phyloP scores from a whole-genome alignment of 2,113 vertebrate species.

The Anolis carolinensis region DNA sequence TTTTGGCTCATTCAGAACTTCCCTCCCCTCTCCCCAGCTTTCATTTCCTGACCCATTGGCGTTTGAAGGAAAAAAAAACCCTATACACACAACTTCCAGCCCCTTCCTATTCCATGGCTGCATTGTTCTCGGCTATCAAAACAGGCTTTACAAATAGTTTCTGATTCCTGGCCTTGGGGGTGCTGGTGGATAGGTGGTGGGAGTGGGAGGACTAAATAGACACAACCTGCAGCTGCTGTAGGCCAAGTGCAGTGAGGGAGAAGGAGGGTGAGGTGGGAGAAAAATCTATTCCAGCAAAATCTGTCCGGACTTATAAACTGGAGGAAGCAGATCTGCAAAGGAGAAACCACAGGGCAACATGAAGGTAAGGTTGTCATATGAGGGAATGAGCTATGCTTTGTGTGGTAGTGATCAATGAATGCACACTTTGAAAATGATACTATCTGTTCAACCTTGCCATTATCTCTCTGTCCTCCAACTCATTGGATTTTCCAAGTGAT shows the following conservation, averaged over 20 bases:
- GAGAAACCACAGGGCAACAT: slow-evolving; percentile 7
- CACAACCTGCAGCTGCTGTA: slow-evolving; percentile 18
- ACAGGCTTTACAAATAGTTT: not conserved
- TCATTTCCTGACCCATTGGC: slow-evolving; percentile 28
- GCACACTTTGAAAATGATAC: not conserved
- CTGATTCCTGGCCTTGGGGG: slow-evolving; percentile 10
- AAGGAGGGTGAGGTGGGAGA: not conserved
- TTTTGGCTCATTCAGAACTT: slow-evolving; percentile 6
- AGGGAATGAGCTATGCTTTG: not conserved
- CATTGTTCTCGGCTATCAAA: slow-evolving; percentile 1
- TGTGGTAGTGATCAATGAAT: not conserved
- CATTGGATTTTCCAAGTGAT: not conserved
- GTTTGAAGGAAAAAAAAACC: not conserved
- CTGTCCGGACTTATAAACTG: not conserved
- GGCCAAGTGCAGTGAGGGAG: not conserved
- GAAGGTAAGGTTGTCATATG: slow-evolving; percentile 10
- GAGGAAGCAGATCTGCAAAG: not conserved
- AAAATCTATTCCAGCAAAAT: not conserved
- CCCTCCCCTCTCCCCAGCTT: slow-evolving; percentile 1
- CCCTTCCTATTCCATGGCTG: not conserved
- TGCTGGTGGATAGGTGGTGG: not conserved
- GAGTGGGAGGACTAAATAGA: not conserved
- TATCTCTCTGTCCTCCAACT: not conserved
- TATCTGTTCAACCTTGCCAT: not conserved
- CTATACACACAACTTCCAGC: not conserved